Evolutionary conservation across 1,140 invertebrate species (phyloP), one percentile per base, ranked within the genome.

Genomic region (Daktulosphaira vitifoliae): DNA sequence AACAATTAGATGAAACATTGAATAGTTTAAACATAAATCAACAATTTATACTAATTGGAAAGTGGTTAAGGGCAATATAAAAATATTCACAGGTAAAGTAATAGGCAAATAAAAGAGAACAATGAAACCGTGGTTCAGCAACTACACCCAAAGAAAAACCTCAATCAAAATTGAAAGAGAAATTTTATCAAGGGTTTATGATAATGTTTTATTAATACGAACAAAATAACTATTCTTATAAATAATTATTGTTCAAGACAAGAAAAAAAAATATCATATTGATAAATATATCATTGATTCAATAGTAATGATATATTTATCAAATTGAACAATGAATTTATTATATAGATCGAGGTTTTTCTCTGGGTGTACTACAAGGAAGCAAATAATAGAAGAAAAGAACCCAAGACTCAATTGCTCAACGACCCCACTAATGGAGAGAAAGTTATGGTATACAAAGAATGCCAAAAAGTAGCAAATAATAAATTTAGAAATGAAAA

Each of bases 51-150:
- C 23, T 13, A 50, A 13, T 15, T 26, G 48, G 48, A 50, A 50
- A 50, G 26, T 25, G 23, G 9, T 50, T 7, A 50, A 50, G 48
- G 15, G 48, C n/a, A 15, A 15, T 25, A 50, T 50, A 25, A 20
- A 26, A 50, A 23, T 25, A 3, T 9, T 23, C 23, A 13, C 51
- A 7, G 51, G 37, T n/a, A 11, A 53, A 38, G 15, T 53, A 1
- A 53, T 53, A 11, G 18, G 33, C 5, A 38, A 53, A 23, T 29
- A 62, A 66, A 3, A 13, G 20, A 66, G 18, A 51, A 13, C 18
- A 29, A 52, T 22, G 18, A 66, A 65, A 50, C 44, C 53, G 20
- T 68, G 69, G 69, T 68, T 68, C 51, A 59, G 68, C 26, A 67
- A 65, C 22, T 69, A n/a, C n/a, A n/a, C n/a, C n/a, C n/a, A n/a